phyloP scores from a whole-genome alignment of 2,113 vertebrate genomes.

The Malurus cyaneus region DNA sequence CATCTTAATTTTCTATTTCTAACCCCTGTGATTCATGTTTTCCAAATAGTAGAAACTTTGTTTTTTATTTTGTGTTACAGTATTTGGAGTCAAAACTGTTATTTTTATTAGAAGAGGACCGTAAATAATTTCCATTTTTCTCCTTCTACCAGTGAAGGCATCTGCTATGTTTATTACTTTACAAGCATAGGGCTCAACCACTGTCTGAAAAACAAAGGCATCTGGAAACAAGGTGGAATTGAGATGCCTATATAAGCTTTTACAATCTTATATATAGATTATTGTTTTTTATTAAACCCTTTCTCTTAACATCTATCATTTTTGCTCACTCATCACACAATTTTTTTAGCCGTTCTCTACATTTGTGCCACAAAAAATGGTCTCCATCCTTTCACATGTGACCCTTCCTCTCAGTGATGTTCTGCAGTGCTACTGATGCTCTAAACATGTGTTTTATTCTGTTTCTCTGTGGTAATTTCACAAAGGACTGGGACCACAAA shows the following conservation, averaged over 20 bases:
- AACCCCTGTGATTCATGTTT: not conserved
- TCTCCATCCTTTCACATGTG: not conserved
- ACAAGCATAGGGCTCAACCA: accelerated
- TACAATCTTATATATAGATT: not conserved
- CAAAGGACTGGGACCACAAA: not conserved
- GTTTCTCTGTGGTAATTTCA: not conserved
- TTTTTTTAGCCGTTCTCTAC: not conserved
- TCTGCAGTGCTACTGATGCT: not conserved
- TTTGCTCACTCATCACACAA: not conserved
- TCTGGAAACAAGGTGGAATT: accelerated
- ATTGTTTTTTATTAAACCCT: not conserved
- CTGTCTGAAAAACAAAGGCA: not conserved
- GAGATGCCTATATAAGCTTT: not conserved
- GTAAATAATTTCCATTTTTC: not conserved
- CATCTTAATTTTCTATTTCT: not conserved
- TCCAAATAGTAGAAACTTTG: not conserved
- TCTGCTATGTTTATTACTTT: not conserved
- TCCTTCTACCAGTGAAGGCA: not conserved
- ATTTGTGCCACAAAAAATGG: not conserved
- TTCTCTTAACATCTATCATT: not conserved
- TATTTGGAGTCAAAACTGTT: not conserved
- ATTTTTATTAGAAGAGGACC: not conserved
- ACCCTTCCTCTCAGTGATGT: not conserved
- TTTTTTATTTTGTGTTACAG: not conserved
- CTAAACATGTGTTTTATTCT: not conserved